Base-by-base conservation (phyloP, 2,797 vertebrate genomes). In the Cyclopterus lumpus region DNA sequence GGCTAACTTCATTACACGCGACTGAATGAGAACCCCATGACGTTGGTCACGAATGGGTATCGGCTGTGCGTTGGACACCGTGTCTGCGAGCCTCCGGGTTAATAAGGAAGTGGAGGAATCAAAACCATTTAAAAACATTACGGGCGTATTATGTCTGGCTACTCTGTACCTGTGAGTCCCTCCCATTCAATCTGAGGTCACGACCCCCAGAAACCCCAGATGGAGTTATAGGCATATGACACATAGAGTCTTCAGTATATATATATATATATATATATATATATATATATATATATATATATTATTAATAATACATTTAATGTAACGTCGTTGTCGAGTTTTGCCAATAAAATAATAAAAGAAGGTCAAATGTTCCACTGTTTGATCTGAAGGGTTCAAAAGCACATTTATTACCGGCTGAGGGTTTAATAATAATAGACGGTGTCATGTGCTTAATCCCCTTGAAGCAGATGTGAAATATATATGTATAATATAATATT, bases 51-150 rank as follows among this genome's bases (percentile, higher is more conserved):
- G 44, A 85, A 79, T 65, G 30, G 61, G 51, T 65, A 71, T 83
- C 74, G 75, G 66, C 67, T 51, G 51, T 38, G 36, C 40, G 46
- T 38, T 38, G 69, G 49, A 53, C 28, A 14, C 8, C 18, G 44
- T 65, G 71, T 86, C 65, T 75, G 59, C 60, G 14, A 49, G 63
- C 34, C 60, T 48, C 0, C 15, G 85, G 82, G 85, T 67, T 2
- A 28, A 28, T 28, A 75, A 67, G 75, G 76, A 89, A 90, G 88
- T 91, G 70, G 80, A 79, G 86, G 89, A 91, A 90, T 85, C 63
- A 1, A 88, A 82, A 89, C 86, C 87, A 51, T 90, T 83, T 68
- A 65, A 88, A 93, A 92, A 92, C 87, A 93, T 90, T 85, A 83
- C 71, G 73, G 61, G 63, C 73, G 2, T 91, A 86, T 91, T 91